These are phyloP conservation scores for Phrynocephalus forsythii DNA, from an alignment of 2,797 vertebrate species.

Conservation along the genomic window DNA sequence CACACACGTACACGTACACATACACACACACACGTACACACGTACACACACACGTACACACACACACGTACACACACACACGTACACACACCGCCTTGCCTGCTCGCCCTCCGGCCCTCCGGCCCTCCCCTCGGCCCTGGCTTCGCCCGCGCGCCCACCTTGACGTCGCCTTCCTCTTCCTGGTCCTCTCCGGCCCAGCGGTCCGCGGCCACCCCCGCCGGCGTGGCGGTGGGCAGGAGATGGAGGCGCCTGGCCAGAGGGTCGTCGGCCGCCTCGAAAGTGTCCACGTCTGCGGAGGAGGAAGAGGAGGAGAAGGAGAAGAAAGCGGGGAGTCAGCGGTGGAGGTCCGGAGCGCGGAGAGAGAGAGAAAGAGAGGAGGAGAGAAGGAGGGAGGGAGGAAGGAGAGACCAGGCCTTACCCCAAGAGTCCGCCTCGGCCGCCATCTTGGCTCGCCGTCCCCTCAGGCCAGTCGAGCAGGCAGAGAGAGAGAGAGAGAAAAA, in stretches of 20 bases:
- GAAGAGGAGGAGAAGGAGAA: slow-evolving; percentile 42
- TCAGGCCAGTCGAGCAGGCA: slow-evolving; percentile 15
- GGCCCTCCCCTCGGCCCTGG: no score
- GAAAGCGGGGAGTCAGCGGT: slow-evolving; percentile 4
- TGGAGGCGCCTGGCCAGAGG: slow-evolving; percentile 62
- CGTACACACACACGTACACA: no score
- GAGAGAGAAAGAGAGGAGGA: neutral
- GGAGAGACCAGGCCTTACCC: slow-evolving; percentile 89
- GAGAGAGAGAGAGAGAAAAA: neutral
- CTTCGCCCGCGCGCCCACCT: slow-evolving; percentile 75
- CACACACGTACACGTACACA: no score
- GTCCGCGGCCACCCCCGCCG: slow-evolving; percentile 59
- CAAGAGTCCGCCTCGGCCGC: slow-evolving; percentile 88
- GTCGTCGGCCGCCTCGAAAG: slow-evolving; percentile 87
- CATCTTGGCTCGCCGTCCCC: slow-evolving; percentile 57
- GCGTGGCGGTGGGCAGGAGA: slow-evolving; percentile 53
- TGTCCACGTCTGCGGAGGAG: slow-evolving; percentile 85
- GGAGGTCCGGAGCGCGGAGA: neutral
- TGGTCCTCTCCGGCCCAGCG: slow-evolving; percentile 83
- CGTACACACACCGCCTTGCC: no score
- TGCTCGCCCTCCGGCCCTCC: no score
- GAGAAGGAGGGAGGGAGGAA: no score
- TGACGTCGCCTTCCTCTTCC: slow-evolving; percentile 87
- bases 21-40: no score
- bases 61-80: no score